Evolutionary conservation across 2,113 vertebrate species (phyloP).

Genomic region (Aythya baeri): DNA sequence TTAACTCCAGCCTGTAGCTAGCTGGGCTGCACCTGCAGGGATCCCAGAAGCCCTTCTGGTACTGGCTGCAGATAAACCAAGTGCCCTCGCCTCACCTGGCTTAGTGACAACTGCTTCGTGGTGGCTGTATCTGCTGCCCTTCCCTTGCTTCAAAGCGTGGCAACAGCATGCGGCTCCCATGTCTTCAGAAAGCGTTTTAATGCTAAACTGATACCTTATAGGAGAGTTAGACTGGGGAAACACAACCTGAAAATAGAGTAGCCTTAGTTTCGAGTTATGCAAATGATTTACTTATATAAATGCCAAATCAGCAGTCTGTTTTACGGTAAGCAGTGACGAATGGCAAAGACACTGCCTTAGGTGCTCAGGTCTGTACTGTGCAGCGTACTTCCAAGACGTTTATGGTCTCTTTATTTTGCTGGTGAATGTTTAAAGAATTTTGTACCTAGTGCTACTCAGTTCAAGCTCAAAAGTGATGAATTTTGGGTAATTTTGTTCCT

Average conservation of each 20-base stretch:
- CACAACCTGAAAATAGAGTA: not conserved
- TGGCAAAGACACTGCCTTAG: fast-evolving
- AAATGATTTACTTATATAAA: not conserved
- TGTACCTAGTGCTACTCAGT: not conserved
- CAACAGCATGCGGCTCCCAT: not conserved
- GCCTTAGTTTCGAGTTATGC: not conserved
- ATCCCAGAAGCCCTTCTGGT: not conserved
- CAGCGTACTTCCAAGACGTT: not conserved
- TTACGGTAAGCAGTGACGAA: fast-evolving
- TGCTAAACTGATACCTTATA: not conserved
- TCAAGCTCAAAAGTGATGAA: not conserved
- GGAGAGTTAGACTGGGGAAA: not conserved
- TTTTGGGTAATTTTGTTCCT: constrained; percentile 9
- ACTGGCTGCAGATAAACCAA: not conserved
- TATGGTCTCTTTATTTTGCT: not conserved
- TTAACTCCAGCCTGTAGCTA: not conserved
- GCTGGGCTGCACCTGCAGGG: not conserved
- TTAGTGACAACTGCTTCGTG: not conserved
- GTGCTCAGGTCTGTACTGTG: fast-evolving
- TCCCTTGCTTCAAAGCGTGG: not conserved
- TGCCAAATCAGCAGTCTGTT: not conserved
- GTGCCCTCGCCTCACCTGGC: not conserved
- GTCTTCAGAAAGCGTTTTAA: not conserved
- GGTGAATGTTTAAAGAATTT: not conserved
- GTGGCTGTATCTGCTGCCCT: not conserved